These are phyloP conservation scores for Donacobius atricapilla DNA, from an alignment of 2,113 vertebrate genomes.

Conservation along the genomic window DNA sequence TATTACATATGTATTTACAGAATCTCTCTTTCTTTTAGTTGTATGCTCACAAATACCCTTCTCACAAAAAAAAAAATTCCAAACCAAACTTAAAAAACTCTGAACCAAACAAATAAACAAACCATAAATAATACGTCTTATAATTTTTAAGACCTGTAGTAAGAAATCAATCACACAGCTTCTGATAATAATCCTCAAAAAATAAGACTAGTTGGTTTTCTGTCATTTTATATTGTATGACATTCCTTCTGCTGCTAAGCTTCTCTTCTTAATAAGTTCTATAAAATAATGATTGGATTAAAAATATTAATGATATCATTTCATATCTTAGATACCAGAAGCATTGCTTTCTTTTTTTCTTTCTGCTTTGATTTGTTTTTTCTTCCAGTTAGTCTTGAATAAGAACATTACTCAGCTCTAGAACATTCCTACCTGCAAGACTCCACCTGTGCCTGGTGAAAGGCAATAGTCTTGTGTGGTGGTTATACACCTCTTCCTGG, in stretches of 20 bases:
- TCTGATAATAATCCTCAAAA: neutral
- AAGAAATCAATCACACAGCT: neutral
- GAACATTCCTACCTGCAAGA: neutral
- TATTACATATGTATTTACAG: neutral
- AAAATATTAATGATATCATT: neutral
- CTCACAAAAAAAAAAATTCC: fast-evolving
- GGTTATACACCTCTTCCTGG: neutral
- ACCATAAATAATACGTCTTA: neutral
- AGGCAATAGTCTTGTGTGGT: neutral
- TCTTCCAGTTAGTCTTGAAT: neutral
- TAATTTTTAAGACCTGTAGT: neutral
- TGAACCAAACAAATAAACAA: neutral
- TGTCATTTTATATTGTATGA: neutral
- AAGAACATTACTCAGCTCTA: neutral
- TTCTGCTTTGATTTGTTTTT: neutral
- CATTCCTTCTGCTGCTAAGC: neutral
- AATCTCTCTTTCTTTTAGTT: neutral
- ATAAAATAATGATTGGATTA: neutral
- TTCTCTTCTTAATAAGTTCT: neutral
- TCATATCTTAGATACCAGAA: neutral
- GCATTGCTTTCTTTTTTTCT: neutral
- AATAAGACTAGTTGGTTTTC: neutral
- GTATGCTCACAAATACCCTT: neutral
- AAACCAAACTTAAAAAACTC: neutral
- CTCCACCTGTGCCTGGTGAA: neutral